A percentile compares a stretch with the other conserved stretches of the same genome.
phyloP scores from a whole-genome alignment of 2,113 vertebrate genomes.

The Sebastes fasciatus region DNA sequence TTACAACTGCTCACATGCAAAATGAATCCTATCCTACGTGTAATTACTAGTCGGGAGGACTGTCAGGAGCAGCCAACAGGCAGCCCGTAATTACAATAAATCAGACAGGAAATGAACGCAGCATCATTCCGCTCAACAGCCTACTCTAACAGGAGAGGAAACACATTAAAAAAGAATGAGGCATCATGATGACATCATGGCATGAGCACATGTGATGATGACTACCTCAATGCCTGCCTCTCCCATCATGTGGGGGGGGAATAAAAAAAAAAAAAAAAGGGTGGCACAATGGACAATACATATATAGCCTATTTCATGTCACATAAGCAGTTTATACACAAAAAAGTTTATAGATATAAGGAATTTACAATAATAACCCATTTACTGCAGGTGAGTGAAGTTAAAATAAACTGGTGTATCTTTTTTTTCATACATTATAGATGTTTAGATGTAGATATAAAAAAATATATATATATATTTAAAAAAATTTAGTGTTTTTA shows the following conservation, averaged over 20 bases:
- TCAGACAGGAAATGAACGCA: constrained; percentile 56
- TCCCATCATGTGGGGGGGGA: constrained; percentile 25
- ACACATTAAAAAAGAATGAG: constrained; percentile 29
- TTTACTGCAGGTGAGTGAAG: neutral
- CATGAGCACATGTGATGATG: constrained; percentile 59
- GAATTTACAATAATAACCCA: neutral
- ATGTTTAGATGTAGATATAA: neutral
- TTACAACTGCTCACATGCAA: constrained; percentile 47
- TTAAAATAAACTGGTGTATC: neutral
- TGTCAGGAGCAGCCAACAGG: constrained; percentile 40
- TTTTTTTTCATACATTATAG: neutral
- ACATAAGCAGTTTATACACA: constrained; percentile 2
- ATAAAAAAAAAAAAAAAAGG: neutral
- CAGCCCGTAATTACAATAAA: constrained; percentile 68
- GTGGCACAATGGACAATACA: constrained; percentile 24
- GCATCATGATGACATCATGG: constrained; percentile 69
- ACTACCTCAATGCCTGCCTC: constrained; percentile 46
- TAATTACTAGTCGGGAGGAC: constrained; percentile 57
- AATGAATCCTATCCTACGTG: constrained; percentile 28
- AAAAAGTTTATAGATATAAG: constrained; percentile 13
- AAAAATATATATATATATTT: too few species aligned
- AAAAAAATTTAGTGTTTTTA: neutral
- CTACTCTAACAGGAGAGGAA: constrained; percentile 23
- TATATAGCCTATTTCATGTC: neutral
- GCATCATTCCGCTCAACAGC: constrained; percentile 46